phyloP scores from a whole-genome alignment of 2,113 vertebrate species.

The Thinocorus orbignyianus region DNA sequence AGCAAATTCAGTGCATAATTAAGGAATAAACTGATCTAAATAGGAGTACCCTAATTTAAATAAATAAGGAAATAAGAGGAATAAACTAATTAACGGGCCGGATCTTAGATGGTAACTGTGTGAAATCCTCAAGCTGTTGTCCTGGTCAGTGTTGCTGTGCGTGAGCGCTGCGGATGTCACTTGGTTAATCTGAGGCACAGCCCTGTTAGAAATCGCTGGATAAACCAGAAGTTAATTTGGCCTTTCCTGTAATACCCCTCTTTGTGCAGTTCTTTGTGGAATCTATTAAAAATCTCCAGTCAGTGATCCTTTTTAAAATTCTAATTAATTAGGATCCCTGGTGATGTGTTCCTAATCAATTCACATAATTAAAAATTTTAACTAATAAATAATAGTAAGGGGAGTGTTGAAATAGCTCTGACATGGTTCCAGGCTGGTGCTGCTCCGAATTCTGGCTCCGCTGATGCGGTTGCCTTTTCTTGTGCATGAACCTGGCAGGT shows the following conservation, averaged over 20 bases:
- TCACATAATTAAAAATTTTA: conserved; percentile 68
- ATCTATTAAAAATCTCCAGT: conserved; percentile 30
- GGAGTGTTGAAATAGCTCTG: not conserved
- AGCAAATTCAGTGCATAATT: not conserved
- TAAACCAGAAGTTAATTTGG: conserved; percentile 7
- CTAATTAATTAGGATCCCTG: conserved; percentile 64
- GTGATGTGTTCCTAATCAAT: conserved; percentile 59
- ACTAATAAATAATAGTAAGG: conserved; percentile 61
- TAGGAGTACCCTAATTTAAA: not conserved
- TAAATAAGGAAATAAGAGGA: not conserved
- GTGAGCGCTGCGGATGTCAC: not conserved
- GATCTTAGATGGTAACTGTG: not conserved
- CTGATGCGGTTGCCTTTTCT: not conserved
- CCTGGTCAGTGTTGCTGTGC: not conserved
- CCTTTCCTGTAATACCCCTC: conserved; percentile 16
- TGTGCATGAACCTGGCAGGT: not conserved
- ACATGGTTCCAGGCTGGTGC: not conserved
- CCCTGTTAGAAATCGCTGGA: not conserved
- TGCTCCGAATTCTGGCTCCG: not conserved
- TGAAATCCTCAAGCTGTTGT: not conserved
- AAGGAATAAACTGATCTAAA: not conserved
- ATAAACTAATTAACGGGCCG: not conserved
- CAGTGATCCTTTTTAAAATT: conserved; percentile 61
- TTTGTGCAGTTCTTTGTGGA: conserved; percentile 41
- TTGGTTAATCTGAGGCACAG: not conserved